These are phyloP conservation scores for Galago senegalensis DNA, from an alignment of 2,797 vertebrate species.

Conservation along the genomic window DNA sequence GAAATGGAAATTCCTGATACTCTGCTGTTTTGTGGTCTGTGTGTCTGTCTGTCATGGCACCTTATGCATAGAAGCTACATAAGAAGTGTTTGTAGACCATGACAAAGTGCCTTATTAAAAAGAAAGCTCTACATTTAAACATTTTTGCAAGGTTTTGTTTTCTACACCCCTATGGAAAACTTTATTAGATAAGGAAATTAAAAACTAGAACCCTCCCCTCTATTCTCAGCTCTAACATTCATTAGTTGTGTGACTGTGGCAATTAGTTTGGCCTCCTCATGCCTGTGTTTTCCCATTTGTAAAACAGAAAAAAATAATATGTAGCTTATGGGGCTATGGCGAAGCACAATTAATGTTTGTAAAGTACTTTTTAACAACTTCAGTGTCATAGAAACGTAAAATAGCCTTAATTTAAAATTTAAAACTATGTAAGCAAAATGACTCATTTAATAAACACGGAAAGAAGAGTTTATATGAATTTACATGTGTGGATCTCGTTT, in stretches of 20 bases:
- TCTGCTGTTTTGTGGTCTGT: neutral
- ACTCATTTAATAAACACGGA: conserved; percentile 75
- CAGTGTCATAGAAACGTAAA: conserved; percentile 76
- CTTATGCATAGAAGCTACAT: neutral
- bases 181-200: conserved; percentile 62
- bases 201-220: conserved; percentile 43
- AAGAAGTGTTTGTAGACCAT: neutral
- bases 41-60: neutral
- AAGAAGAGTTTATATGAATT: conserved; percentile 69
- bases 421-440: conserved; percentile 73
- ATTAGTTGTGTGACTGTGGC: conserved; percentile 62
- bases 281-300: conserved; percentile 71
- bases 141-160: neutral
- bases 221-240: conserved; percentile 52
- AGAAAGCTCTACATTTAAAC: neutral
- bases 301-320: conserved; percentile 76
- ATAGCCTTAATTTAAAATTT: conserved; percentile 78
- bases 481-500: conserved; percentile 66
- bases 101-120: neutral
- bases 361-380: conserved; percentile 80
- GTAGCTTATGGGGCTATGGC: conserved; percentile 67
- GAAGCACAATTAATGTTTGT: conserved; percentile 75
- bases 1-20: neutral
- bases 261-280: conserved; percentile 70
- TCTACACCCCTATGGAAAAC: neutral